These are phyloP conservation scores for Mamestra configurata DNA, from an alignment of 1,140 invertebrate species.

Conservation along the genomic window DNA sequence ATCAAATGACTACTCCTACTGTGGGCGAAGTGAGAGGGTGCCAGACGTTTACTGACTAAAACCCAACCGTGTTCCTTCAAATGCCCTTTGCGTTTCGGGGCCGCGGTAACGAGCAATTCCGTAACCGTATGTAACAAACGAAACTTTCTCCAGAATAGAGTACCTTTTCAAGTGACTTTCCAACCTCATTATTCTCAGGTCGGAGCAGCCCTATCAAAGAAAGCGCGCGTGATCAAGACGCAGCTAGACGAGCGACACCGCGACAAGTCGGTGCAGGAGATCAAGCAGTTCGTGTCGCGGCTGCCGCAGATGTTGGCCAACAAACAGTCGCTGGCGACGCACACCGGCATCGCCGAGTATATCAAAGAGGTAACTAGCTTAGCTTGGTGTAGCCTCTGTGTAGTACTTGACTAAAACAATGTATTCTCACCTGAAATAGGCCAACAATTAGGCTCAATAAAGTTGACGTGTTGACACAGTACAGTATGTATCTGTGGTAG, in stretches of 20 bases:
- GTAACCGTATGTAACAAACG: too few relatives aligned
- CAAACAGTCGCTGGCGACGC: conserved; percentile 94
- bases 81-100: neutral
- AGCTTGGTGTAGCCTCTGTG: too few relatives aligned
- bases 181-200: too few relatives aligned
- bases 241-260: conserved; percentile 95
- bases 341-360: conserved; percentile 90
- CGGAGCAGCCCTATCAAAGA: conserved; percentile 94
- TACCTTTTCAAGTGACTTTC: too few relatives aligned
- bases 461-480: too few relatives aligned
- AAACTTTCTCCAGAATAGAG: too few relatives aligned
- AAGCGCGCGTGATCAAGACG: conserved; percentile 95
- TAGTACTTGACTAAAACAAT: too few relatives aligned
- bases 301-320: conserved; percentile 96
- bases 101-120: too few relatives aligned
- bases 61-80: neutral
- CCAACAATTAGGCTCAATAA: too few relatives aligned
- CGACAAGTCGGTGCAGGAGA: conserved; percentile 96
- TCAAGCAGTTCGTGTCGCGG: conserved; percentile 97
- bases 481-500: too few relatives aligned
- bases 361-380: conserved; percentile 89
- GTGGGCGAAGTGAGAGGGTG: neutral
- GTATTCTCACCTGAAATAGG: too few relatives aligned
- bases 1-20: neutral
- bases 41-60: neutral